Evolutionary conservation across 2,113 vertebrate genomes (phyloP).

Genomic region (Chaenogobius annularis): DNA sequence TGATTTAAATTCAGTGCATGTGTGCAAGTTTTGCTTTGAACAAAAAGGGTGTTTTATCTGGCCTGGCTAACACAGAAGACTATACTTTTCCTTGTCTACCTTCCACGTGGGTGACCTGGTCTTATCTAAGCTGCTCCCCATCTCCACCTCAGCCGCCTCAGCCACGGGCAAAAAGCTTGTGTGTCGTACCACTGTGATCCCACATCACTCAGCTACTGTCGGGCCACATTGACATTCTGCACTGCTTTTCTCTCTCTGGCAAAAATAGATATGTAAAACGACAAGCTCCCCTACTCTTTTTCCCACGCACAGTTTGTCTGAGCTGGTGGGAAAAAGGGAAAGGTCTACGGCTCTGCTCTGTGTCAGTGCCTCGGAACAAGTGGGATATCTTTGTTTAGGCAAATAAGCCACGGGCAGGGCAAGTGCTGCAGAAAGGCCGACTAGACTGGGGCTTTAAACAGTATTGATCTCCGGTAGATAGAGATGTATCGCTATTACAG

Average conservation of each 20-base stretch:
- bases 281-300: conserved; percentile 55
- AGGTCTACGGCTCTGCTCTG: conserved; percentile 49
- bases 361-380: conserved; percentile 49
- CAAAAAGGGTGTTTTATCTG: neutral
- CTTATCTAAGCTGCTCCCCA: conserved; percentile 54
- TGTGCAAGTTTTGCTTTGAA: neutral
- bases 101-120: conserved; percentile 54
- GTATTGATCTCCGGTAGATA: conserved; percentile 22
- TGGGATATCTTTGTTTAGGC: conserved; percentile 49
- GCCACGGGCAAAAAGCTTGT: conserved; percentile 45
- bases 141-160: conserved; percentile 30
- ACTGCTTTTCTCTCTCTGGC: conserved; percentile 63
- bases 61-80: neutral
- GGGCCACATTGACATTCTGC: conserved; percentile 71
- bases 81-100: neutral
- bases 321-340: conserved; percentile 37
- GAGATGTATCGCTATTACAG: neutral
- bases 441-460: conserved; percentile 32
- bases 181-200: conserved; percentile 62
- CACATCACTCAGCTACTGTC: conserved; percentile 69
- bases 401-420: conserved; percentile 41
- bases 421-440: conserved; percentile 15
- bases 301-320: conserved; percentile 69
- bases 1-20: too few species aligned
- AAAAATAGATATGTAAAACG: conserved; percentile 79